Percentiles rank a stretch among this genome's conserved stretches.
phyloP scores from a whole-genome alignment of 2,797 vertebrate species.

The Toxotes lorentzi region DNA sequence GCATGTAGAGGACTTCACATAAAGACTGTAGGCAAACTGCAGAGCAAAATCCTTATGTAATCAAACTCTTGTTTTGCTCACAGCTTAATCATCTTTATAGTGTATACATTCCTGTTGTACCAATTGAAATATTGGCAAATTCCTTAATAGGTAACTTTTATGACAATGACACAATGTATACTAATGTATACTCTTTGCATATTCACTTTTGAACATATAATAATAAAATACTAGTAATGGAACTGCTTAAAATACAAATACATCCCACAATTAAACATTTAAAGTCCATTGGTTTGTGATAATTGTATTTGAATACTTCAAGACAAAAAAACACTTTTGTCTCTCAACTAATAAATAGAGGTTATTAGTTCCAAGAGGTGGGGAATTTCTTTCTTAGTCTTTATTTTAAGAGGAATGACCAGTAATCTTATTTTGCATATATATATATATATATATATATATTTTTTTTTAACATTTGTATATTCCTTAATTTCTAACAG shows the following conservation, averaged over 20 bases:
- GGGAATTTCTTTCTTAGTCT: neutral
- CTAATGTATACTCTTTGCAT: neutral
- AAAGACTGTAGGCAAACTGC: neutral
- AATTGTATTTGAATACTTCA: neutral
- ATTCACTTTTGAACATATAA: neutral
- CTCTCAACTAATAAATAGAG: neutral
- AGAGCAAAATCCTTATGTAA: neutral
- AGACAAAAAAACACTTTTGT: neutral
- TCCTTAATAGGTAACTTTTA: neutral
- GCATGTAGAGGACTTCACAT: slow-evolving; percentile 26
- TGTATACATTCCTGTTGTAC: neutral
- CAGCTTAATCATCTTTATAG: neutral
- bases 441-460: too few species aligned
- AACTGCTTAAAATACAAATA: neutral
- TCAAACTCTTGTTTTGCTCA: neutral
- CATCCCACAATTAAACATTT: neutral
- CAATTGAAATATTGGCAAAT: neutral
- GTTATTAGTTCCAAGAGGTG: neutral
- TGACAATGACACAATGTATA: neutral
- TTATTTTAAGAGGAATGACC: slow-evolving; percentile 19
- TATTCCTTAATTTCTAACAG: neutral
- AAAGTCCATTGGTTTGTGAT: neutral
- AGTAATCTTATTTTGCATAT: slow-evolving; percentile 10
- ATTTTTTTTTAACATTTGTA: neutral
- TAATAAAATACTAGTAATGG: neutral